Conservation (phyloP, 2,888 invertebrate species). For the Hermaeophaga mercurialis region DNA sequence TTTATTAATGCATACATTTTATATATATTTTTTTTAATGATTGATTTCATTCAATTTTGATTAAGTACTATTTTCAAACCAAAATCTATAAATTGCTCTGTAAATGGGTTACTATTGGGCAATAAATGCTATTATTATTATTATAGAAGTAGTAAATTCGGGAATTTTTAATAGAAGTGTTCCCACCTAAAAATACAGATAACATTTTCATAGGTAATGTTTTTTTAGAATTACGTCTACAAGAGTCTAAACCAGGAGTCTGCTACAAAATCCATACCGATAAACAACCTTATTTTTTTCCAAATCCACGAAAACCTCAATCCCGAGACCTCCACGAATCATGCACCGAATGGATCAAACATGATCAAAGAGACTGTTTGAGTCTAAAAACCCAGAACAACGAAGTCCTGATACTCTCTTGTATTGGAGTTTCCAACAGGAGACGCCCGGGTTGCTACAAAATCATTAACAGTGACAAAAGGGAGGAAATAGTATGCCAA, state of each 20-base stretch:
- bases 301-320: conserved; percentile 28
- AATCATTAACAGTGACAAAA: conserved; percentile 34
- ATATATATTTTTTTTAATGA: neutral
- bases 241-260: conserved; percentile 31
- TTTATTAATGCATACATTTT: too few species aligned
- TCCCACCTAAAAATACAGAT: neutral
- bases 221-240: conserved; percentile 25
- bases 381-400: conserved; percentile 33
- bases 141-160: neutral
- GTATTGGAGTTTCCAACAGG: conserved; percentile 30
- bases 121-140: neutral
- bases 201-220: neutral
- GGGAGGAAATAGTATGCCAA: conserved; percentile 34
- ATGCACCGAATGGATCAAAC: conserved; percentile 33
- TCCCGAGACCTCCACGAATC: conserved; percentile 28
- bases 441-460: conserved; percentile 35
- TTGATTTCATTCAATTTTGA: too few species aligned
- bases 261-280: conserved; percentile 36
- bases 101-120: too few species aligned
- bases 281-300: conserved; percentile 28
- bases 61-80: too few species aligned
- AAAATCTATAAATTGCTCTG: too few species aligned
- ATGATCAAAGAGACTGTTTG: conserved; percentile 30
- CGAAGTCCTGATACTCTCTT: conserved; percentile 29
- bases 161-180: neutral